Evolutionary conservation across 2,888 invertebrate species (phyloP).

Genomic region (Melanchra persicariae): DNA sequence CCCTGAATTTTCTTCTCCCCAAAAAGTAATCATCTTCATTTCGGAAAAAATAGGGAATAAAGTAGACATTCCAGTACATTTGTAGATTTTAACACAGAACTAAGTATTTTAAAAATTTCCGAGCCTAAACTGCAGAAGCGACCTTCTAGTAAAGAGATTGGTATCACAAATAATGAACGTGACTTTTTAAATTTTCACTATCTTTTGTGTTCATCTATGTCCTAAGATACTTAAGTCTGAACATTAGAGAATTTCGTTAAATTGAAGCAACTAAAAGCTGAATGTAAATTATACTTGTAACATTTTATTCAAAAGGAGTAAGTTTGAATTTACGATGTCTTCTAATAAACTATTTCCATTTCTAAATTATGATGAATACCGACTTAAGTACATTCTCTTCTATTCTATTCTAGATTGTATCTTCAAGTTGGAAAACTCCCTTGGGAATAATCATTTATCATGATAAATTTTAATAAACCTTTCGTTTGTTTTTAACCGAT

Average conservation of each 20-base stretch:
- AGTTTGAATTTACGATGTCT: background rate
- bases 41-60: background rate
- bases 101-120: constrained; percentile 35
- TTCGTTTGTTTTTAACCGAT: background rate
- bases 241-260: constrained; percentile 22
- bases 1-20: background rate
- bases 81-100: constrained; percentile 8
- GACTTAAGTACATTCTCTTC: background rate
- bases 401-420: background rate
- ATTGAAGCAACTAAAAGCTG: constrained; percentile 25
- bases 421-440: background rate
- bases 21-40: background rate
- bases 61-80: constrained; percentile 10
- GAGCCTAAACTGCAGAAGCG: constrained; percentile 26
- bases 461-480: background rate
- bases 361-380: constrained; percentile 25
- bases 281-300: constrained; percentile 1
- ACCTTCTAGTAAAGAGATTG: constrained; percentile 41
- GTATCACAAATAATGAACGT: constrained; percentile 48
- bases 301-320: background rate
- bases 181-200: constrained; percentile 50
- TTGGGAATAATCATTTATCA: constrained; percentile 7
- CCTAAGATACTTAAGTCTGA: constrained; percentile 17
- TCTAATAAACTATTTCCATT: constrained; percentile 21
- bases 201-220: constrained; percentile 50